A percentile compares a stretch with the other conserved stretches of the same genome.
Conservation (phyloP, 2,797 vertebrate species). For the Thamnophis elegans region DNA sequence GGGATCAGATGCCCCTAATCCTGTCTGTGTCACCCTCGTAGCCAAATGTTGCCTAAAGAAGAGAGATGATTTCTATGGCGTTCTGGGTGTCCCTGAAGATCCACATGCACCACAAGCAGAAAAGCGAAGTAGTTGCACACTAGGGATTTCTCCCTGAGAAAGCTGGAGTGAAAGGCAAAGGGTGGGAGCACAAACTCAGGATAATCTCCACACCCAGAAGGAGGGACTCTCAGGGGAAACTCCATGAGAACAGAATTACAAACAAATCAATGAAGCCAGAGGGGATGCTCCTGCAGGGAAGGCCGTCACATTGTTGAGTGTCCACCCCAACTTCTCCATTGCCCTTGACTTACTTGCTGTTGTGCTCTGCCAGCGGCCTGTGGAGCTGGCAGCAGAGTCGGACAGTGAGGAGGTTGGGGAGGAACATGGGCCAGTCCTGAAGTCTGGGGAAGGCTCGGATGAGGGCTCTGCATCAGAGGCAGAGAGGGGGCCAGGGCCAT, state of each 20-base stretch:
- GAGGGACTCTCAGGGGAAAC: background rate
- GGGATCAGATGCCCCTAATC: background rate
- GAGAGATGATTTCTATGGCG: background rate
- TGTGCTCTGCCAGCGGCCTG: no score
- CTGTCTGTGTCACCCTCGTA: fast-evolving
- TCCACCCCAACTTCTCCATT: background rate
- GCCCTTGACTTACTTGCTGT: background rate
- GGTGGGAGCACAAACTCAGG: fast-evolving
- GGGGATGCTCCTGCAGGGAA: no score
- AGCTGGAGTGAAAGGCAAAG: background rate
- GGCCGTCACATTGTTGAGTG: no score
- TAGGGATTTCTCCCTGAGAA: background rate
- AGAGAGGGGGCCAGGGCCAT: no score
- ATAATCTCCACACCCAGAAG: background rate
- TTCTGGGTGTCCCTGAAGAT: background rate
- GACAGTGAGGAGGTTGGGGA: no score
- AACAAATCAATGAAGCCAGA: no score
- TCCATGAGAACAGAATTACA: no score
- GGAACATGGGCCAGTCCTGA: no score
- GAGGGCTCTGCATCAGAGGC: no score
- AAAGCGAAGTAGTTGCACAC: background rate
- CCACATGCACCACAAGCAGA: background rate
- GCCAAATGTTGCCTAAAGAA: background rate
- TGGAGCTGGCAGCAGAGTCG: no score
- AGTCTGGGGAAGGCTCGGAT: no score